Evolutionary conservation across 92 coral and sea anemone species (phyloP).

Genomic region (Palythoa grandis): DNA sequence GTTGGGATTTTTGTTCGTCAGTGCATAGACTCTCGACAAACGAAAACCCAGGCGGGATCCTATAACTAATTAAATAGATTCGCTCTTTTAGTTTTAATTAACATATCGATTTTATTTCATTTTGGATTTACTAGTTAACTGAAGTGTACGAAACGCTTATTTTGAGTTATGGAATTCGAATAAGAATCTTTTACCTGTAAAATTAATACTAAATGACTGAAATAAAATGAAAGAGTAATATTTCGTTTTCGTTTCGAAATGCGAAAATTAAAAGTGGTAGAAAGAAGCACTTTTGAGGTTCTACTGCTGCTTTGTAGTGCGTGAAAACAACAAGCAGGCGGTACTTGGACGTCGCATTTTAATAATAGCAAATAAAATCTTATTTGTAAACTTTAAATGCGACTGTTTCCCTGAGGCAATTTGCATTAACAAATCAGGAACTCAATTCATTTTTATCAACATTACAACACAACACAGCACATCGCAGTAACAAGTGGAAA

Average conservation of each 20-base stretch:
- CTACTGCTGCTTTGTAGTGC: neutral
- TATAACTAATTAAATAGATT: too few species aligned
- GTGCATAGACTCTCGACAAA: too few species aligned
- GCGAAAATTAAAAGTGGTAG: neutral
- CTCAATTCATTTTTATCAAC: neutral
- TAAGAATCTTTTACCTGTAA: neutral
- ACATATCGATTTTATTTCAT: neutral
- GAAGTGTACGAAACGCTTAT: neutral
- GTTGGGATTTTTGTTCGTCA: too few species aligned
- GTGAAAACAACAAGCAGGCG: too few species aligned
- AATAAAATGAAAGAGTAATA: neutral
- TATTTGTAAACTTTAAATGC: neutral
- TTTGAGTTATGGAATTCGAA: neutral
- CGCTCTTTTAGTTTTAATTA: neutral
- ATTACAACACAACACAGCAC: neutral
- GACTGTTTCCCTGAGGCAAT: neutral
- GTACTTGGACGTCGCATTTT: too few species aligned
- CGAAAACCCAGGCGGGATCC: too few species aligned
- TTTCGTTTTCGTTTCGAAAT: neutral
- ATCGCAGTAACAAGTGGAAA: too few species aligned
- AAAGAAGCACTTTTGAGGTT: neutral
- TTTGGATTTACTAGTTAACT: neutral
- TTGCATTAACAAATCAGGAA: neutral
- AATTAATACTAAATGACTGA: neutral
- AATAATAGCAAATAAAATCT: neutral